Base-by-base conservation (phyloP, 1,140 invertebrate genomes). In the Spodoptera frugiperda region DNA sequence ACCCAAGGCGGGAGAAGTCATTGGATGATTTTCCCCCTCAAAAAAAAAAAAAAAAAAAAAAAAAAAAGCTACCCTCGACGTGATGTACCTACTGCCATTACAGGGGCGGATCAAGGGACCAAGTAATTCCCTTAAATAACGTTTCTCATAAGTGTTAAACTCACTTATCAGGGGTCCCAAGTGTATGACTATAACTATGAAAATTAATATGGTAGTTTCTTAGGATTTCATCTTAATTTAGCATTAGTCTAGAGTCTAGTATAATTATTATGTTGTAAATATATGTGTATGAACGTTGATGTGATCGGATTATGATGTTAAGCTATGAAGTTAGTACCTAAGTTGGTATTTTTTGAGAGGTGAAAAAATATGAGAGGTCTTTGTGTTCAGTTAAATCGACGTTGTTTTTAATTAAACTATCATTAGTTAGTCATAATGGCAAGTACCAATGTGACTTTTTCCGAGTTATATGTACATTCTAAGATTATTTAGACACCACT, bases 81-180 rank as follows among this genome's bases (percentile, higher is more conserved):
- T n/a, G 12, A 30, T 30, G 12, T 30, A 25, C 54, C 21, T 1
- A 30, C 54, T 57, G 9, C 19, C 10, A 14, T 25, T 0, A 57
- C 11, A 21, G 3, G 11, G 1, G 11, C 21, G 21, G 25, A 57
- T 57, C 54, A 14, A 30, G 54, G 51, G 53, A 71, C 73, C 30
- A 61, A 39, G 25, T 61, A 61, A 61, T 61, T 61, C 57, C 15
- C 30, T 39, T 61, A 61, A 44, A 44, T 44, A 61, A 61, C 65
- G 80, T 78, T 77, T 79, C 79, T 82, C 78, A 79, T 82, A 80
- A 80, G 77, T 72, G 78, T 79, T 81, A 78, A 82, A 84, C 78
- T 77, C 82, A 82, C 78, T 80, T 79, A 79, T 77, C 61, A 48
- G 19, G 11, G 74, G 70, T 51, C 71, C 68, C 76, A 48, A 74